Evolutionary conservation across 2,113 vertebrate species (phyloP).

Genomic region (Australoheros scitulus): DNA sequence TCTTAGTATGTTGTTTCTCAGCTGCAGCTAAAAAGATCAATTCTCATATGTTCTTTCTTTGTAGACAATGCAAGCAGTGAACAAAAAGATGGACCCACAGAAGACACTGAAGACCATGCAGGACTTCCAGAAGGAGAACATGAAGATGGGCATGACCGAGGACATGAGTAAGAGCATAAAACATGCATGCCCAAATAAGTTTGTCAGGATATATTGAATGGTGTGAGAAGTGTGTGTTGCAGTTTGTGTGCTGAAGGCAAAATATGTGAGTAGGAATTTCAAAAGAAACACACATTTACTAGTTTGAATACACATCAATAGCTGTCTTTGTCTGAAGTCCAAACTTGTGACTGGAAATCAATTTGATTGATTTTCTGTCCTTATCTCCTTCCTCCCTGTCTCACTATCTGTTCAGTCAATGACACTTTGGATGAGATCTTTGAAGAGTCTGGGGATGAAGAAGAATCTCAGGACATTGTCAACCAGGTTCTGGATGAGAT

Average conservation of each 20-base stretch:
- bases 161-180: slow-evolving; percentile 89
- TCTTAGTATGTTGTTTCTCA: neutral
- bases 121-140: slow-evolving; percentile 98
- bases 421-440: slow-evolving; percentile 97
- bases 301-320: neutral
- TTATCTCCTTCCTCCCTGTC: neutral
- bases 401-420: slow-evolving; percentile 79
- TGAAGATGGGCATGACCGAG: slow-evolving; percentile 99
- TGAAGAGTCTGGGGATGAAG: slow-evolving; percentile 95
- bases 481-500: slow-evolving; percentile 98
- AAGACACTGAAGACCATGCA: slow-evolving; percentile 98
- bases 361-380: neutral
- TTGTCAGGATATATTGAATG: neutral
- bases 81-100: slow-evolving; percentile 98
- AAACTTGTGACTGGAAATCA: slow-evolving; percentile 19
- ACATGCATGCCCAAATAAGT: slow-evolving; percentile 18
- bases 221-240: neutral
- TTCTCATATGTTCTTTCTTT: neutral
- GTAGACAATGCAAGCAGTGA: slow-evolving; percentile 96
- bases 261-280: neutral
- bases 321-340: slow-evolving; percentile 1
- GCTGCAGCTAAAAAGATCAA: neutral
- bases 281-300: neutral
- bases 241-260: neutral
- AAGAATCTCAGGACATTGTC: slow-evolving; percentile 97